Conservation (phyloP, 2,888 invertebrate genomes). For the Operophtera brumata region DNA sequence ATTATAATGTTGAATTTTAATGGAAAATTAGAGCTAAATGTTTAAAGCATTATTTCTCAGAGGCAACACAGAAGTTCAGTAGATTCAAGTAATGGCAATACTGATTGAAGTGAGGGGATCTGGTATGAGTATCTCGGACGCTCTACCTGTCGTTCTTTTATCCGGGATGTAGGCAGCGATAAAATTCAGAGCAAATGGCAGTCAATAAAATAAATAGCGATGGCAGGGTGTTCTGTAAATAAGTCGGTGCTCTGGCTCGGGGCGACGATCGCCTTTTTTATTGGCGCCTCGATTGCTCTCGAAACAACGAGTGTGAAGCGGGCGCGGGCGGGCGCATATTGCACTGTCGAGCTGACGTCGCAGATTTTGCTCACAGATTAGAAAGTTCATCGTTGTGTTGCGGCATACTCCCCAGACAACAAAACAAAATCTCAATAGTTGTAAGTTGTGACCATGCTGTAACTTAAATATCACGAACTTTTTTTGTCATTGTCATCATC, state of each 20-base stretch:
- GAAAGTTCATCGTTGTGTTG: constrained; percentile 42
- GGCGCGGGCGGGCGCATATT: constrained; percentile 56
- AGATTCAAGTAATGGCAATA: constrained; percentile 16
- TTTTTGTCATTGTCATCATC: too few species aligned
- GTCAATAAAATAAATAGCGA: constrained; percentile 81
- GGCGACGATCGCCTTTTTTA: constrained; percentile 81
- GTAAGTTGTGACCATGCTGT: background rate
- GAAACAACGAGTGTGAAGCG: constrained; percentile 73
- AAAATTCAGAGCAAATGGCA: constrained; percentile 79
- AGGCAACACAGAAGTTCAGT: constrained; percentile 5
- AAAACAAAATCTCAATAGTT: background rate
- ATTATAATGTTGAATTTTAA: constrained; percentile 33
- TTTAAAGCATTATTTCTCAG: constrained; percentile 13
- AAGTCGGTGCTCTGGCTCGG: constrained; percentile 71
- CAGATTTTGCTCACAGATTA: constrained; percentile 74
- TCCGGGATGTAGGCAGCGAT: constrained; percentile 75
- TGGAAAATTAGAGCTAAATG: constrained; percentile 31
- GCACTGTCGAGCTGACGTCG: constrained; percentile 61
- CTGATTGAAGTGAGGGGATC: constrained; percentile 24
- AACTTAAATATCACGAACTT: too few species aligned
- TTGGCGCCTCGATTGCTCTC: constrained; percentile 81
- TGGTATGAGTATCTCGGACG: constrained; percentile 36
- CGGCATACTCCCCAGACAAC: constrained; percentile 42
- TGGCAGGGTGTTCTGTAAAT: constrained; percentile 80
- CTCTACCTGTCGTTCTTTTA: constrained; percentile 73